A percentile compares a stretch with the other conserved stretches of the same genome.
phyloP scores from a whole-genome alignment of 2,113 vertebrate genomes.

The Sinocyclocheilus anophthalmus region DNA sequence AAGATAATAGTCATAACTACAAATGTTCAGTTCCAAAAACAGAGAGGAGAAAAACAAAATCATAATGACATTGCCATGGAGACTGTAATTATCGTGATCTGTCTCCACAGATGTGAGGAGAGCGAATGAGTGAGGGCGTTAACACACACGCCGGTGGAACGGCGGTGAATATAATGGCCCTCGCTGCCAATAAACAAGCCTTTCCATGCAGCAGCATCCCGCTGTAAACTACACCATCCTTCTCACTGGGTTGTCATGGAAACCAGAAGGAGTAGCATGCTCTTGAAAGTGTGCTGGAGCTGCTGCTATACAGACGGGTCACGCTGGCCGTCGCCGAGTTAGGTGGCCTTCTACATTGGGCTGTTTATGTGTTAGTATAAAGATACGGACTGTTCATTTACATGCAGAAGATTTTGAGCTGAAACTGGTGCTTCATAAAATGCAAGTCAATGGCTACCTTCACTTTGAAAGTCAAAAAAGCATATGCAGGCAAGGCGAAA shows the following conservation, averaged over 20 bases:
- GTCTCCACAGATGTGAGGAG: constrained; percentile 64
- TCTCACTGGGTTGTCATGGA: constrained; percentile 75
- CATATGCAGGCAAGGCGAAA: too few species aligned
- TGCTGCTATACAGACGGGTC: constrained; percentile 37
- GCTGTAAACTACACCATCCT: constrained; percentile 67
- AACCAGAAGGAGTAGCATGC: constrained; percentile 69
- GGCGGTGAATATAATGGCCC: constrained; percentile 68
- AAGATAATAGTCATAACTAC: constrained; percentile 61
- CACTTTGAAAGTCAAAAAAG: too few species aligned
- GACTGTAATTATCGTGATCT: constrained; percentile 72
- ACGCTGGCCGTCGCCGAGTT: constrained; percentile 29
- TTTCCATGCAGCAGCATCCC: constrained; percentile 65
- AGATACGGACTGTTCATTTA: neutral
- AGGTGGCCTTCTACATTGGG: constrained; percentile 31
- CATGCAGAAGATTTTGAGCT: neutral
- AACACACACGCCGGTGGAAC: constrained; percentile 45
- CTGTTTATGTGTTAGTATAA: neutral
- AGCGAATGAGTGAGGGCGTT: constrained; percentile 63
- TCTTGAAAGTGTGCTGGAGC: constrained; percentile 41
- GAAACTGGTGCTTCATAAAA: too few species aligned
- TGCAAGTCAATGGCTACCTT: too few species aligned
- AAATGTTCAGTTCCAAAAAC: constrained; percentile 63
- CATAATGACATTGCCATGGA: constrained; percentile 73
- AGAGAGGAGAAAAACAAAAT: constrained; percentile 31
- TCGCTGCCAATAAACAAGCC: constrained; percentile 73